Evolutionary conservation across 2,888 invertebrate genomes (phyloP), one percentile per base, ranked within the genome.

Genomic region (Drosophila incognita): DNA sequence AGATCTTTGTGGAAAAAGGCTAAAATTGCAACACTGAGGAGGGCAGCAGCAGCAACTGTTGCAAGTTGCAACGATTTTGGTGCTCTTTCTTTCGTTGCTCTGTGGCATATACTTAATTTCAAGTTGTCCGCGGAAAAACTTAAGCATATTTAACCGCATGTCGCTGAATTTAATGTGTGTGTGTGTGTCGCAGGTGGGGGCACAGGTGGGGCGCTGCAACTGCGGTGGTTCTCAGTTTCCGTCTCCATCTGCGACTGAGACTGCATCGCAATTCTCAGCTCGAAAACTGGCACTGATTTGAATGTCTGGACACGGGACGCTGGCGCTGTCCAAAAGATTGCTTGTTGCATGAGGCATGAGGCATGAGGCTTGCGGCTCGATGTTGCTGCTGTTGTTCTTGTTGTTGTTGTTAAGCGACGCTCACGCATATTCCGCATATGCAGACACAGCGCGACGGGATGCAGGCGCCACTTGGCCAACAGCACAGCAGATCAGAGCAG

Each of bases 391-490:
- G 48, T 49, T 49, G 27, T 8, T 53, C 1, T 21, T 13, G 31
- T 52, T 52, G 54, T 54, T 65, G 63, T 60, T 59, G 57, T 46
- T 49, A 74, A 66, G 72, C 82, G 76, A 85, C 90, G 90, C 86
- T 88, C 90, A 89, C 86, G 90, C 86, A 89, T 90, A 89, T 89
- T 91, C 90, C 85, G 90, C 89, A 92, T 92, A 92, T 92, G 91
- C 93, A 93, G 93, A 93, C 93, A 90, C 90, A 86, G 90, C 93
- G 84, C 93, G 91, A 87, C 93, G 93, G 93, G 93, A 92, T 91
- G 90, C 89, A 93, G 93, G 93, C 93, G 93, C 93, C 93, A 93
- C 92, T 90, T 83, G 89, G 68, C 60, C 79, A 69, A 60, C 67
- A 74, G 60, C 79, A 36, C 76, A 72, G 79, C 74, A 66, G 60